Conservation (phyloP, 2,113 vertebrate species). For the Nymphicus hollandicus region DNA sequence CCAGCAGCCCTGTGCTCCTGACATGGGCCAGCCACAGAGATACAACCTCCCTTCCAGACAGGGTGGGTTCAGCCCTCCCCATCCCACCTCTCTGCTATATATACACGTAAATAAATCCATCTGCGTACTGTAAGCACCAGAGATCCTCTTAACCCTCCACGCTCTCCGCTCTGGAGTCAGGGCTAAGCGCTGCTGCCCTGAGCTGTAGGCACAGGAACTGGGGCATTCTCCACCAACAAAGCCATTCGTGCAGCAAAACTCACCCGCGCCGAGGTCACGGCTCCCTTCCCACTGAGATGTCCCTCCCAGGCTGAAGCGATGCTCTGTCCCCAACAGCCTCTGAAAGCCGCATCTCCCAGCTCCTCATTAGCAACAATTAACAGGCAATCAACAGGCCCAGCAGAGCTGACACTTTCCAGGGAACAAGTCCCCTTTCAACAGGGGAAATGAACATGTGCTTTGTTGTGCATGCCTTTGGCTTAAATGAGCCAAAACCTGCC, state of each 20-base stretch:
- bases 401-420: conserved; percentile 18
- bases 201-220: background rate
- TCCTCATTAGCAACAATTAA: conserved; percentile 74
- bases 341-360: background rate
- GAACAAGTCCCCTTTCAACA: conserved; percentile 25
- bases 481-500: background rate
- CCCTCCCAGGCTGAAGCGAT: conserved; percentile 3
- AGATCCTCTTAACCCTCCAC: conserved; percentile 38
- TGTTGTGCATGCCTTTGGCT: background rate
- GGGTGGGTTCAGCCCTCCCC: background rate
- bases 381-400: conserved; percentile 33
- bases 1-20: background rate
- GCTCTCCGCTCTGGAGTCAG: background rate
- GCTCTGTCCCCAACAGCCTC: conserved; percentile 40
- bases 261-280: background rate
- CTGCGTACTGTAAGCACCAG: background rate
- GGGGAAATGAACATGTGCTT: conserved; percentile 25
- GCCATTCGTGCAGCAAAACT: background rate
- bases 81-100: background rate
- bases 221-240: background rate
- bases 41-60: background rate
- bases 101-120: conserved; percentile 3
- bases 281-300: background rate
- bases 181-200: background rate
- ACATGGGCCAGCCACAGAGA: background rate